Conservation (phyloP, 2,797 vertebrate species). For the Pempheris klunzingeri region DNA sequence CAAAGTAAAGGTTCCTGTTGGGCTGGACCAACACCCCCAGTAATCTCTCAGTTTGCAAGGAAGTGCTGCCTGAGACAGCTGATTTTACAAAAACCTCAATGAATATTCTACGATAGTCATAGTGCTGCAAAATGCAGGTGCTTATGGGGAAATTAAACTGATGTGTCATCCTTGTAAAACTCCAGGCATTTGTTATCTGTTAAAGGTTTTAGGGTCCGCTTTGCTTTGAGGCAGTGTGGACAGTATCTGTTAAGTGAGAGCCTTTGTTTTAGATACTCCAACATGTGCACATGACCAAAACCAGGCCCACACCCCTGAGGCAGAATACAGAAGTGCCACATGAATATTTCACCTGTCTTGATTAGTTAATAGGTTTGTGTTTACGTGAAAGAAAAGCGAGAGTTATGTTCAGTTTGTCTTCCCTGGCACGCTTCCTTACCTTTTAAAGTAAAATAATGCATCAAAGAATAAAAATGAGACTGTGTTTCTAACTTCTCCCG, state of each 20-base stretch:
- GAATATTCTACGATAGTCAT: neutral
- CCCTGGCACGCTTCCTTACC: neutral
- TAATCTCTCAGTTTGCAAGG: neutral
- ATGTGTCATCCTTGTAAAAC: neutral
- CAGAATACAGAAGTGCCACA: constrained; percentile 3
- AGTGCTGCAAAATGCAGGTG: neutral
- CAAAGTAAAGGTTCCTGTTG: neutral
- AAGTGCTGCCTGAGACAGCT: neutral
- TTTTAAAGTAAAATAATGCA: constrained; percentile 43
- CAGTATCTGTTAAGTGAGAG: neutral
- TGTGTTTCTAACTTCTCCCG: constrained; percentile 15
- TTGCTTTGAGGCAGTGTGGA: neutral
- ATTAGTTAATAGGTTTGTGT: constrained; percentile 30
- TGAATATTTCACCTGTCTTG: constrained; percentile 21
- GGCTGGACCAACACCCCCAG: neutral
- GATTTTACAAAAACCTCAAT: neutral
- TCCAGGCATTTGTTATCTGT: neutral
- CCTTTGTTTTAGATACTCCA: neutral
- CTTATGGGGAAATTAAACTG: neutral
- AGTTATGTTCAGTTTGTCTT: constrained; percentile 27
- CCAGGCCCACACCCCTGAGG: neutral
- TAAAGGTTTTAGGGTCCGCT: neutral
- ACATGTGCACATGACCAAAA: neutral
- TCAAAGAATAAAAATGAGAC: constrained; percentile 29
- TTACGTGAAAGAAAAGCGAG: neutral